Evolutionary conservation across 2,888 invertebrate species (phyloP), one percentile per base, ranked within the genome.

Genomic region (Poecilus cupreus): DNA sequence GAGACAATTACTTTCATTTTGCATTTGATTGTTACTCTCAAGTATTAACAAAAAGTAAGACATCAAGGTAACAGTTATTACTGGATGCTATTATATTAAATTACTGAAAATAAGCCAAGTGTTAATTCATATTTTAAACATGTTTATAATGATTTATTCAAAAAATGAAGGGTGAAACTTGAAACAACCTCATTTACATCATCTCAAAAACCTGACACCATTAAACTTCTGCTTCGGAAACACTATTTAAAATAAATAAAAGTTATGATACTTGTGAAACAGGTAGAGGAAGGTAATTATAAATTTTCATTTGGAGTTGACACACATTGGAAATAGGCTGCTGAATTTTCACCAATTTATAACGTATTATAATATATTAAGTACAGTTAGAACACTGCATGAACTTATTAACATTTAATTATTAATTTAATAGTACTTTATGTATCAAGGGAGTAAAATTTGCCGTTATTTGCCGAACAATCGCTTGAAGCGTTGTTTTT

Each of bases 161-260:
- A 54, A 54, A 54, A 54, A 54, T 54, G 54, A 54, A 54, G 54
- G 54, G 11, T 51, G 6, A 51, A 51, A 51, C 20, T 8, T 16
- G 13, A 20, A 51, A 20, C 10, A 51, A 10, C 20, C 16, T 20
- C 3, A 43, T 43, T 43, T n/a, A n/a, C n/a, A 11, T 26, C 60
- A 60, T 60, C 60, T 32, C 13, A 57, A 4, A n/a, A 51, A 51
- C 51, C 20, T 60, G 60, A 60, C 60, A 60, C 60, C 60, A 57
- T 24, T 60, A n/a, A n/a, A n/a, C n/a, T n/a, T n/a, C n/a, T n/a
- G n/a, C n/a, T n/a, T 60, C 2, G 24, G 32, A 60, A 60, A 60
- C 60, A 60, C 13, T 0, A 54, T n/a, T 2, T 43, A 26, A 60
- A 32, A 60, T 60, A 26, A 60, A 60, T 60, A 60, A 60, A 54